phyloP scores from a whole-genome alignment of 2,113 vertebrate species.

The Poeciliopsis retropinna region DNA sequence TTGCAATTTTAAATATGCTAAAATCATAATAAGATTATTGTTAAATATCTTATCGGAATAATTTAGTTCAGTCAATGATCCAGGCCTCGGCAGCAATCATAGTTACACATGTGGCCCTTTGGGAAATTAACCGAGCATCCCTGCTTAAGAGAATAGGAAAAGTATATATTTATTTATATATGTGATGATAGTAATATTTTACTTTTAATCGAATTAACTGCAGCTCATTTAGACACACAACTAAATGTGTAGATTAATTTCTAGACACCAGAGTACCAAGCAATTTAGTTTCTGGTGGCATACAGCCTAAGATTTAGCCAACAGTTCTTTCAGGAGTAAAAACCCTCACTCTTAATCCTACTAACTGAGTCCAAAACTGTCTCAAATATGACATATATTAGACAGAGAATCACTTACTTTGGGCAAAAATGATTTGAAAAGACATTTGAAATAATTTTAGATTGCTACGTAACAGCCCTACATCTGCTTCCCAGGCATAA shows the following conservation, averaged over 20 bases:
- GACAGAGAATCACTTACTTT: background rate
- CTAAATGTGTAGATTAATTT: background rate
- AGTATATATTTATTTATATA: background rate
- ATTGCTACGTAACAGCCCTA: background rate
- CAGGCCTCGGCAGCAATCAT: background rate
- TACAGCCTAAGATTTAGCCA: background rate
- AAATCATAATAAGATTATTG: no score
- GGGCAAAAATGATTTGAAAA: background rate
- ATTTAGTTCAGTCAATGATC: background rate
- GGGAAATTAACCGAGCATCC: background rate
- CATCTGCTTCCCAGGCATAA: background rate
- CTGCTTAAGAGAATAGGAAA: background rate
- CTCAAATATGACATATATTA: background rate
- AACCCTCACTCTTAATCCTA: background rate
- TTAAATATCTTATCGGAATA: background rate
- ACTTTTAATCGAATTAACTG: background rate
- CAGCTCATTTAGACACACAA: background rate
- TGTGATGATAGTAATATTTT: background rate
- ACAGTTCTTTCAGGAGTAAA: background rate
- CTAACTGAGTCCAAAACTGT: background rate
- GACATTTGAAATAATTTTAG: background rate
- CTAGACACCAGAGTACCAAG: background rate
- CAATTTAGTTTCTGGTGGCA: background rate
- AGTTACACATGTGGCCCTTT: background rate
- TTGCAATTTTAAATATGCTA: no score